Evolutionary conservation across 1,140 invertebrate species (phyloP), one percentile per base, ranked within the genome.

Genomic region (Panagrolaimus sp.): DNA sequence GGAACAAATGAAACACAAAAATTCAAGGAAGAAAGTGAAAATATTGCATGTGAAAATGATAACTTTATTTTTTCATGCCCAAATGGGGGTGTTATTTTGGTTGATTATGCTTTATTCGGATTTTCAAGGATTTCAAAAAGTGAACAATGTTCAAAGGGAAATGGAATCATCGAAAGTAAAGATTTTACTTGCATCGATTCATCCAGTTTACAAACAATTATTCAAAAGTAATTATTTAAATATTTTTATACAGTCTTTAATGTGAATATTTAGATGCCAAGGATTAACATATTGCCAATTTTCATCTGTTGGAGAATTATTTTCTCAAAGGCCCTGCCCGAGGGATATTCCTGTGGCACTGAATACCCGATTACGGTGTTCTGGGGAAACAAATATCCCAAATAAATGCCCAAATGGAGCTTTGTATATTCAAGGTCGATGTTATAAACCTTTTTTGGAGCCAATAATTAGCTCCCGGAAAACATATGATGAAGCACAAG

Each of bases 41-140:
- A 21, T 12, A n/a, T 21, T 58, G 14, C 52, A n/a, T 58, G 52
- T 17, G 52, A 58, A 58, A 26, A 21, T 12, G 52, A 21, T n/a
- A n/a, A 10, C 28, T 24, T 58, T 21, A 28, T 58, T 2, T 58
- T 26, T 28, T 21, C 52, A 58, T 58, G 52, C 5, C 15, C 15
- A 0, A 21, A 21, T 17, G 52, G 52, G 0, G 52, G 52, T 5
- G 52, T 58, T n/a, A 58, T 58, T 21, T 28, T 58, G 10, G 52
- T 58, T 14, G 52, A 58, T 58, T 58, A 58, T 58, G 52, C 52
- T 1, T 21, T 58, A 26, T 58, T n/a, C 17, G 52, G 52, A 2
- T 58, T 21, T 2, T 28, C 21, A 58, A 58, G 12, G 52, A 58
- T 21, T n/a, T 28, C 28, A 28, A 58, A 58, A 58, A 26, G 52